Evolutionary conservation across 1,140 invertebrate genomes (phyloP).

Genomic region (Macrosteles quadrilineatus): DNA sequence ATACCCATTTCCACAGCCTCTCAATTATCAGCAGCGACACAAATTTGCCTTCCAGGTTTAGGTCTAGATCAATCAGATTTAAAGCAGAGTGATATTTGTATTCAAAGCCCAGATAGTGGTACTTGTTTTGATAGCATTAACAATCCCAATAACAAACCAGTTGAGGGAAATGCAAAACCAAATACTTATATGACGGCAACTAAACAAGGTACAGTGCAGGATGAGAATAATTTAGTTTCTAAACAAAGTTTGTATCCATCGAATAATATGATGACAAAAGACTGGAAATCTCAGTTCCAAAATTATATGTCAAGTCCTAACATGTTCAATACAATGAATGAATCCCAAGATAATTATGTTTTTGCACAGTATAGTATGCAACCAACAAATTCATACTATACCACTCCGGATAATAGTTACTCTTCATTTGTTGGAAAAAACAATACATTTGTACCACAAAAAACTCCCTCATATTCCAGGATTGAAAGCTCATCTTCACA

Average conservation of each 20-base stretch:
- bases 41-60: not conserved
- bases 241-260: conserved; percentile 22
- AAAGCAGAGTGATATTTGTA: conserved; percentile 30
- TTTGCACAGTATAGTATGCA: not conserved
- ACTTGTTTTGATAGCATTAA: conserved; percentile 28
- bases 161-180: conserved; percentile 2
- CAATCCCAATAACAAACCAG: not conserved
- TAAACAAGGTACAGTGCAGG: conserved; percentile 10
- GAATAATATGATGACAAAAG: conserved; percentile 8
- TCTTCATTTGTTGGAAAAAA: not conserved
- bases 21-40: not conserved
- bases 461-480: not conserved
- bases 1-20: not conserved
- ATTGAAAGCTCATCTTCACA: not conserved
- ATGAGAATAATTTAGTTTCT: not conserved
- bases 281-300: conserved; percentile 28
- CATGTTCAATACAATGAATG: conserved; percentile 20
- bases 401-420: conserved; percentile 4
- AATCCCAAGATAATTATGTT: conserved; percentile 26
- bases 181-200: not conserved
- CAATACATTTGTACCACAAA: not conserved
- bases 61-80: conserved; percentile 28
- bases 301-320: conserved; percentile 29
- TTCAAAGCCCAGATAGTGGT: conserved; percentile 27
- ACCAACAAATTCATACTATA: conserved; percentile 22